These are phyloP conservation scores for Selenia dentaria DNA, from an alignment of 2,888 invertebrate genomes.

Conservation along the genomic window DNA sequence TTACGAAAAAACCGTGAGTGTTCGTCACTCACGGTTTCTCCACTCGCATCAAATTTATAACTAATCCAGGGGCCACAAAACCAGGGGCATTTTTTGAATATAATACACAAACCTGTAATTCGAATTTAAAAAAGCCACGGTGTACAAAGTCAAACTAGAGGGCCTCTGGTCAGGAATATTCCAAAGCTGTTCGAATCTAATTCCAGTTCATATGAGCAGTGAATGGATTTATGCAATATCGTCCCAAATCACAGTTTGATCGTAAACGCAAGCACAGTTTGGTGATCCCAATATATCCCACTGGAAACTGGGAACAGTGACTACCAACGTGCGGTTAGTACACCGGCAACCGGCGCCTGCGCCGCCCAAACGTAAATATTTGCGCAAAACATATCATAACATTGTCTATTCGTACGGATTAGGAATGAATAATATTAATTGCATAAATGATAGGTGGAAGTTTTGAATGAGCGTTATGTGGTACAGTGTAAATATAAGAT, in stretches of 20 bases:
- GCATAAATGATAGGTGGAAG: slow-evolving; percentile 15
- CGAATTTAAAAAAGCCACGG: too few relatives aligned
- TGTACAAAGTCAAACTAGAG: too few relatives aligned
- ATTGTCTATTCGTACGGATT: slow-evolving; percentile 57
- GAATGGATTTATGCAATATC: slow-evolving; percentile 43
- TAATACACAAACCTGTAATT: too few relatives aligned
- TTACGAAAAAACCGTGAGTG: too few relatives aligned
- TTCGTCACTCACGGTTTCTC: too few relatives aligned
- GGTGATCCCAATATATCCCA: slow-evolving; percentile 43
- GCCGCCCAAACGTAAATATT: slow-evolving; percentile 20
- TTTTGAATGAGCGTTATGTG: slow-evolving; percentile 14
- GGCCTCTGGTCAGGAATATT: too few relatives aligned
- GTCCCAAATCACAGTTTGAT: slow-evolving; percentile 46
- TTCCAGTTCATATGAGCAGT: slow-evolving; percentile 28
- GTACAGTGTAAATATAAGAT: slow-evolving; percentile 13
- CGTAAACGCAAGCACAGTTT: slow-evolving; percentile 41
- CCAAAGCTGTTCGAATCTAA: too few relatives aligned
- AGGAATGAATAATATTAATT: slow-evolving; percentile 37
- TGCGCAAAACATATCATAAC: slow-evolving; percentile 22
- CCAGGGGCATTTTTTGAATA: too few relatives aligned
- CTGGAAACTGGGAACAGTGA: slow-evolving; percentile 1
- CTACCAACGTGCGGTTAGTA: slow-evolving; percentile 2
- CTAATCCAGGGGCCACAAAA: too few relatives aligned
- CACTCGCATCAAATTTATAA: too few relatives aligned
- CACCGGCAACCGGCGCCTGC: slow-evolving; percentile 24